Percentiles rank a stretch among this genome's conserved stretches.
Evolutionary conservation across 2,113 vertebrate species (phyloP).

Genomic region (Benitochromis conjunctus): DNA sequence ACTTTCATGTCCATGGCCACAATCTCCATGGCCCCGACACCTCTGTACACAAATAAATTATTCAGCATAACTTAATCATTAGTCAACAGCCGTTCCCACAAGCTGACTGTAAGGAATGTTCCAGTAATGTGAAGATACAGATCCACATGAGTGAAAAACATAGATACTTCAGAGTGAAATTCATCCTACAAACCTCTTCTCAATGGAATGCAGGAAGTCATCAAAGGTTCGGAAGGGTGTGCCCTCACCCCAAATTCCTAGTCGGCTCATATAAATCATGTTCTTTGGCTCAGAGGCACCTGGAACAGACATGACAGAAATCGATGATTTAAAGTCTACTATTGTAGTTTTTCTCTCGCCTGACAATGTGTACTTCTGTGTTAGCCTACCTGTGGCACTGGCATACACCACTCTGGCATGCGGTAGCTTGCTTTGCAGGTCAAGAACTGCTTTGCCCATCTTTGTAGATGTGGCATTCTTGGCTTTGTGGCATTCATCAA

Average conservation of each 20-base stretch:
- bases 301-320: slow-evolving; percentile 35
- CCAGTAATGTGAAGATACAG: background rate
- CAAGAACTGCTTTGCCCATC: slow-evolving; percentile 97
- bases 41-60: slow-evolving; percentile 70
- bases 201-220: slow-evolving; percentile 93
- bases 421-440: slow-evolving; percentile 94
- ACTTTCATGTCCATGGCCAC: slow-evolving; percentile 99
- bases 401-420: slow-evolving; percentile 93
- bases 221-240: slow-evolving; percentile 93
- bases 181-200: slow-evolving; percentile 84
- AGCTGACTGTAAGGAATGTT: background rate
- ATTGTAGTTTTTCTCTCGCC: background rate
- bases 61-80: background rate
- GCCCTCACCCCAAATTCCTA: slow-evolving; percentile 97
- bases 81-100: background rate
- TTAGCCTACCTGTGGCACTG: slow-evolving; percentile 89
- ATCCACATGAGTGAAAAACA: background rate
- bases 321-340: background rate
- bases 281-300: slow-evolving; percentile 99
- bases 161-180: background rate
- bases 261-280: slow-evolving; percentile 99
- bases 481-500: slow-evolving; percentile 99
- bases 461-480: slow-evolving; percentile 98
- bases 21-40: slow-evolving; percentile 98
- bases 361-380: background rate